phyloP scores from a whole-genome alignment of 2,888 invertebrate species.

The Baccha elongata region DNA sequence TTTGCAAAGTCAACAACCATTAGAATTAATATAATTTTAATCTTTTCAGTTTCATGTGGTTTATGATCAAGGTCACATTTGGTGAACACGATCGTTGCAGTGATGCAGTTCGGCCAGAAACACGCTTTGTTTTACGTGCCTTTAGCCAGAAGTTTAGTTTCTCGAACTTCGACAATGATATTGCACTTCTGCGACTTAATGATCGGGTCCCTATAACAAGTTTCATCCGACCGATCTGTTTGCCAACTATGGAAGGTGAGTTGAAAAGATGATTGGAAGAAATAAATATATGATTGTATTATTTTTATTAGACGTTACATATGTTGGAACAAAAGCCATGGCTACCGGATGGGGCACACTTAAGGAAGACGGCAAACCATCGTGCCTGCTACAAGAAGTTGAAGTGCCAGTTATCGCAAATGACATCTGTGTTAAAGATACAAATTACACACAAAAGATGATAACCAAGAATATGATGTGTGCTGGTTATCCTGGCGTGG shows the following conservation, averaged over 20 bases:
- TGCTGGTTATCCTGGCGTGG: conserved; percentile 89
- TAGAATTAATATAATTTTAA: conserved; percentile 37
- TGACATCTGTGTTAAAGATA: conserved; percentile 87
- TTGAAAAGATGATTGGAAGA: conserved; percentile 24
- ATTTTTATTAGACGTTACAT: conserved; percentile 84
- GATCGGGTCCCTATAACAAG: conserved; percentile 91
- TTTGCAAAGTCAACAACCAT: background rate
- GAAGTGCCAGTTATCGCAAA: conserved; percentile 87
- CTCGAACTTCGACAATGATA: conserved; percentile 94
- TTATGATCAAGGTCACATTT: conserved; percentile 94
- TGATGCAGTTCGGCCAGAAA: conserved; percentile 88
- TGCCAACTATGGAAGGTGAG: conserved; percentile 87
- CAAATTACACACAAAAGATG: conserved; percentile 92
- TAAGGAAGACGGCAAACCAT: conserved; percentile 92
- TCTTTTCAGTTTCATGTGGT: conserved; percentile 92
- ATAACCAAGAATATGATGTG: conserved; percentile 95
- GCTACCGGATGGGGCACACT: conserved; percentile 95
- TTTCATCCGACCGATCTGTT: conserved; percentile 91
- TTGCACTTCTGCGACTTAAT: conserved; percentile 91
- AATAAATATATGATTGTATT: too few species aligned
- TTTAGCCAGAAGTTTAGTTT: conserved; percentile 92
- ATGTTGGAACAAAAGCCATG: conserved; percentile 88
- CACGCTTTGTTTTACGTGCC: conserved; percentile 90
- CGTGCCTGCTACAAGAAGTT: conserved; percentile 92
- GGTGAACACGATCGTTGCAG: conserved; percentile 94